Base-by-base conservation (phyloP, 2,888 invertebrate genomes). In the Ferrisia virgata region DNA sequence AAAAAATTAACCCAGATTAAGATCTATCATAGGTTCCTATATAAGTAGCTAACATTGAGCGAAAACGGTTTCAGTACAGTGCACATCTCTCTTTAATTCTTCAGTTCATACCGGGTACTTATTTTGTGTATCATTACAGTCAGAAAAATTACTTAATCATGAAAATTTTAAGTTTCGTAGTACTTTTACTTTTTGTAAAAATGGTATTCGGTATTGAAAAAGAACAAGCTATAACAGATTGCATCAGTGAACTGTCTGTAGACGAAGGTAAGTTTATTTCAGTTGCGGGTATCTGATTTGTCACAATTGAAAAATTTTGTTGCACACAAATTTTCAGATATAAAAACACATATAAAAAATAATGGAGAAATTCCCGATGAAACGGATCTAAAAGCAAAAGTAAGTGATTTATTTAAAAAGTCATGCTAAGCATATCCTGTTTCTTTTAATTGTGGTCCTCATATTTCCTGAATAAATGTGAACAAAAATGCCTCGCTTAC, bases 341-440 rank as follows among this genome's bases (percentile, higher is more conserved):
- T 76, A 36, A 76, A 28, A 36, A n/a, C 72, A 6, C 36, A 76
- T 36, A 36, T 76, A 5, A 53, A 53, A 47, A 28, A 80, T 9
- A 31, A 47, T 18, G 80, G 80, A 80, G 80, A 80, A 47, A 47
- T 80, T 33, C 80, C 80, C 9, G 80, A 80, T 28, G 47, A 80
- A 33, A 33, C 53, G 0, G 53, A 80, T 53, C 28, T 33, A 53
- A 80, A 80, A 1, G 80, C 53, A n/a, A 80, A 80, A 53, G 80
- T 80, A 31, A 6, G 80, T 80, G 39, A 25, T 11, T 31, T 25
- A 2, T 72, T 2, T n/a, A 72, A 9, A 33, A 22, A 58, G 8
- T 22, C 22, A 6, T 58, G 25, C 25, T 22, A 22, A 69, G 2
- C n/a, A 25, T 22, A 22, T 22, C 25, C 39, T 39, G 5, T 39